These are phyloP conservation scores for Neotragus moschatus DNA, from an alignment of 2,113 vertebrate genomes.

Conservation along the genomic window DNA sequence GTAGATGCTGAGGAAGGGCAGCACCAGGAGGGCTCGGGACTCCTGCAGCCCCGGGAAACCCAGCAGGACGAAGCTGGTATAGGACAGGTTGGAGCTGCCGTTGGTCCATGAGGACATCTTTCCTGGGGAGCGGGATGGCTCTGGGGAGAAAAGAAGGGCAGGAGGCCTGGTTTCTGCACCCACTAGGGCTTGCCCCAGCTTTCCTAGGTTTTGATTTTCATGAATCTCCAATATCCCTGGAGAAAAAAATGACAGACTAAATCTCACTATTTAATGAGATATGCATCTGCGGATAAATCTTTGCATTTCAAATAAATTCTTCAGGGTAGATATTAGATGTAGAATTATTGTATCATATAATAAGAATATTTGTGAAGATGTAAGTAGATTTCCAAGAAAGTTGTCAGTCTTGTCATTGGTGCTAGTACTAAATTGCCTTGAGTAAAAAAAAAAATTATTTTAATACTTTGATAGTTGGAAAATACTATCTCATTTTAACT, in stretches of 20 bases:
- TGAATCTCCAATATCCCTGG: not conserved
- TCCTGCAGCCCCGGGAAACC: conserved; percentile 54
- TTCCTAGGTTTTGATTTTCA: not conserved
- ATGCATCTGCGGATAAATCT: not conserved
- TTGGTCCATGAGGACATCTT: not conserved
- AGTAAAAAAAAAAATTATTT: not conserved
- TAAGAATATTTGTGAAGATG: not conserved
- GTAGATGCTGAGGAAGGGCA: conserved; percentile 40
- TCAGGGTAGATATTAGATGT: not conserved
- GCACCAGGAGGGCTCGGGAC: not conserved
- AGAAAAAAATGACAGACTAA: not conserved
- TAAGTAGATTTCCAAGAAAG: not conserved
- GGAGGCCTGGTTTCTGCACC: not conserved
- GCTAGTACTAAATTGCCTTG: not conserved
- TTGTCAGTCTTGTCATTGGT: not conserved
- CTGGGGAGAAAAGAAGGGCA: not conserved
- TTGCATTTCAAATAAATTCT: conserved; percentile 8
- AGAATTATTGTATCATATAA: not conserved
- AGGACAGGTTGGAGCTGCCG: conserved; percentile 1
- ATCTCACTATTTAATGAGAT: not conserved
- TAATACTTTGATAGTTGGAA: not conserved
- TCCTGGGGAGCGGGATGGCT: not conserved
- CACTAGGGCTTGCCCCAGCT: not conserved
- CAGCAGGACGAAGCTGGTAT: conserved; percentile 49
- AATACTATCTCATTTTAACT: not conserved